A percentile compares a stretch with the other conserved stretches of the same genome.
Evolutionary conservation across 37 sponge, comb jelly and placozoan genomes (phyloP).

Genomic region (Cladorhizidae sp.): DNA sequence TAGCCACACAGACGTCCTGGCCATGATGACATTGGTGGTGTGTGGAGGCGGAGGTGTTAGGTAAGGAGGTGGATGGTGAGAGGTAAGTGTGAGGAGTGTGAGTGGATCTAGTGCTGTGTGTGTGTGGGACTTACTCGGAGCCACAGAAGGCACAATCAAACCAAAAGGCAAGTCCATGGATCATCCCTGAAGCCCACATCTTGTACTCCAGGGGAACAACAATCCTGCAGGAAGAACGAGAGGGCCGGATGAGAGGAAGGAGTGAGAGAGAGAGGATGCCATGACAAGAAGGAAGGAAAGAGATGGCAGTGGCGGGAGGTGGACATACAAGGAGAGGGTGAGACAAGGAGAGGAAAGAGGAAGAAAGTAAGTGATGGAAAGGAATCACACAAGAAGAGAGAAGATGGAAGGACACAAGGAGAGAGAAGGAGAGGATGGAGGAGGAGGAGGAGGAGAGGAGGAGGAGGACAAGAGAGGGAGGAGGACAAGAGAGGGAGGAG

Average conservation of each 20-base stretch:
- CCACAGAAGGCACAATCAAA: slow-evolving; percentile 96
- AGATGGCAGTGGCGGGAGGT: neutral
- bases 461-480: too few relatives aligned
- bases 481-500: too few relatives aligned
- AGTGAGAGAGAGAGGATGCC: neutral
- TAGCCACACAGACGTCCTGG: slow-evolving; percentile 84
- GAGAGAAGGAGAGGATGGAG: too few relatives aligned
- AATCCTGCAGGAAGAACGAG: slow-evolving; percentile 50
- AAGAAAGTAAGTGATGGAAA: too few relatives aligned
- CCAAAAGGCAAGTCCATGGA: slow-evolving; percentile 99
- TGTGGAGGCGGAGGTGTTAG: too few relatives aligned
- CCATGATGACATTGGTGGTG: neutral
- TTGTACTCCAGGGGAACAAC: slow-evolving; percentile 72
- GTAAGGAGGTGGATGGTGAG: neutral
- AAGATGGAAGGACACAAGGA: too few relatives aligned
- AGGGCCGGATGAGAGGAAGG: neutral
- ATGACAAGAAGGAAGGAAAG: neutral
- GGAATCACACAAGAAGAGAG: too few relatives aligned
- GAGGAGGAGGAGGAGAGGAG: too few relatives aligned
- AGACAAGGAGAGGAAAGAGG: too few relatives aligned
- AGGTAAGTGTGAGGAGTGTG: neutral
- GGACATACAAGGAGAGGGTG: too few relatives aligned
- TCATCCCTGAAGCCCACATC: slow-evolving; percentile 55
- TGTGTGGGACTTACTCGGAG: slow-evolving; percentile 62
- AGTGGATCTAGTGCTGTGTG: neutral